phyloP scores from a whole-genome alignment of 2,888 invertebrate species.

The Mythimna albipuncta region DNA sequence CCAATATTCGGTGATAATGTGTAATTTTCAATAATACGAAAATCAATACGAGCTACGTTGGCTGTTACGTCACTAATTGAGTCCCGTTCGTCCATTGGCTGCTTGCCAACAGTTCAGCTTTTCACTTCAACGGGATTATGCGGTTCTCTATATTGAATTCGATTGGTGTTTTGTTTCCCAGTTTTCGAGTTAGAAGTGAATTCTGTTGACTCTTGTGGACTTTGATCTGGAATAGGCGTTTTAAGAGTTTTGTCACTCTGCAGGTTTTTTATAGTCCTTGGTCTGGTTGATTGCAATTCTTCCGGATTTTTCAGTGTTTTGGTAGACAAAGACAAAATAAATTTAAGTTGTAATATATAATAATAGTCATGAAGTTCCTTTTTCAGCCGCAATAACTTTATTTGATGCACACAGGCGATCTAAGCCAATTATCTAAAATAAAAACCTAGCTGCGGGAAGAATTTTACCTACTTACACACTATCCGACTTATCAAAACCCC shows the following conservation, averaged over 20 bases:
- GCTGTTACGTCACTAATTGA: constrained; percentile 83
- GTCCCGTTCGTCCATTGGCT: constrained; percentile 67
- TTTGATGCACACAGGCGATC: too few relatives aligned
- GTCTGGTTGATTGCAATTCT: not conserved
- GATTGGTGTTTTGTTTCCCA: constrained; percentile 62
- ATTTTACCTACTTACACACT: too few relatives aligned
- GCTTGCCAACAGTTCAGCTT: constrained; percentile 75
- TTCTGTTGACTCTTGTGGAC: constrained; percentile 38
- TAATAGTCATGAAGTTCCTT: too few relatives aligned
- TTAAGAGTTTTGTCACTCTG: constrained; percentile 12
- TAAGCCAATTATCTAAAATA: too few relatives aligned
- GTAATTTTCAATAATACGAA: constrained; percentile 68
- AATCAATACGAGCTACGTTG: constrained; percentile 69
- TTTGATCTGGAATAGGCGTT: constrained; percentile 38
- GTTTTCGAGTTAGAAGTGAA: constrained; percentile 57
- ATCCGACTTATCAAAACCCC: too few relatives aligned
- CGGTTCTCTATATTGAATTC: constrained; percentile 66
- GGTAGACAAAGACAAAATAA: too few relatives aligned
- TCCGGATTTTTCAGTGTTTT: not conserved
- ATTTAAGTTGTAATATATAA: too few relatives aligned
- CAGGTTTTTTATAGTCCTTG: not conserved
- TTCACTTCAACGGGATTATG: constrained; percentile 82
- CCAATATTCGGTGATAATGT: constrained; percentile 58
- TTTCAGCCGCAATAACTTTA: too few relatives aligned
- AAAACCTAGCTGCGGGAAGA: too few relatives aligned